phyloP scores from a whole-genome alignment of 2,113 vertebrate genomes.

The Merops nubicus region DNA sequence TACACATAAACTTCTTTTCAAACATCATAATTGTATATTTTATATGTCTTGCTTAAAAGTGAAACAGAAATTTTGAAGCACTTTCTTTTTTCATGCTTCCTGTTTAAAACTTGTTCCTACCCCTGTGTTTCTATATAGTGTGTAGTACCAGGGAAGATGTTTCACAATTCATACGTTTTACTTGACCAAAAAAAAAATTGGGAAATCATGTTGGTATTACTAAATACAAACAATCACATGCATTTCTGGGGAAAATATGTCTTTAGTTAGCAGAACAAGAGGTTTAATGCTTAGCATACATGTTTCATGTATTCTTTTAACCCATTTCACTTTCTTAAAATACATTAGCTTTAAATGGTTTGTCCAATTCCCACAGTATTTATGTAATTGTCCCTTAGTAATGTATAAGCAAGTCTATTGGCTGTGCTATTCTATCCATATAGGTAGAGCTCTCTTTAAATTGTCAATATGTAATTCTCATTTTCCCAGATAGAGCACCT shows the following conservation, averaged over 20 bases:
- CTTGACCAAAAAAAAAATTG: background rate
- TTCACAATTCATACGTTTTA: background rate
- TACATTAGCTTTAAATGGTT: background rate
- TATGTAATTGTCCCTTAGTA: background rate
- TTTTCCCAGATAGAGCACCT: background rate
- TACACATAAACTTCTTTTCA: background rate
- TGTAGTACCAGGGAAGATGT: background rate
- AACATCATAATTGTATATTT: background rate
- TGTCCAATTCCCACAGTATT: background rate
- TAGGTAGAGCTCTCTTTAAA: background rate
- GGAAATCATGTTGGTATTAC: background rate
- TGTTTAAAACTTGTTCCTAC: background rate
- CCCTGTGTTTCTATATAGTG: rapidly evolving
- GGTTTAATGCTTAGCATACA: background rate
- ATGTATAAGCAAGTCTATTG: background rate
- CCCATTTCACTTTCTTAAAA: background rate
- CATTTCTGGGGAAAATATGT: background rate
- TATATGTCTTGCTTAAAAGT: background rate
- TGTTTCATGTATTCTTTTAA: background rate
- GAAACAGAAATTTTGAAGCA: background rate
- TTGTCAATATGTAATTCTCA: background rate
- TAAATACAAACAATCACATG: background rate
- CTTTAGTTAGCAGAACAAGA: background rate
- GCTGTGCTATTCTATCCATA: background rate
- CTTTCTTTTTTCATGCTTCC: background rate